These are phyloP conservation scores for Larimichthys polyactis DNA, from an alignment of 2,113 vertebrate genomes.

Conservation along the genomic window DNA sequence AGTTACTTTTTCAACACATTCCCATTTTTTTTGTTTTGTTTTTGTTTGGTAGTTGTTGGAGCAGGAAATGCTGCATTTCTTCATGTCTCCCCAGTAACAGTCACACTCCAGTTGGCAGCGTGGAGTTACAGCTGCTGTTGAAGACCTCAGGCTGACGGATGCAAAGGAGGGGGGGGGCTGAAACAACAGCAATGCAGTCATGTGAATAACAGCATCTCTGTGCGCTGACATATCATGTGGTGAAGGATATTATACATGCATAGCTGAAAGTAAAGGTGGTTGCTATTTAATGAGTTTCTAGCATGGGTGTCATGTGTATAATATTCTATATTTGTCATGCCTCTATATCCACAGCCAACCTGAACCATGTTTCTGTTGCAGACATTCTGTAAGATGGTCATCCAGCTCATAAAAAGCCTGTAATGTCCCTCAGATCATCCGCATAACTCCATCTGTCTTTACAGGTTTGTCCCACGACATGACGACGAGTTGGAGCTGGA, in stretches of 20 bases:
- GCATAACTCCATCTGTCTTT: background rate
- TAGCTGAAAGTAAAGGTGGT: background rate
- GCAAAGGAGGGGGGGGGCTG: background rate
- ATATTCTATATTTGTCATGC: background rate
- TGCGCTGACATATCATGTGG: slow-evolving; percentile 22
- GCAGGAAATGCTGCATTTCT: background rate
- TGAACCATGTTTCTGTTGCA: background rate
- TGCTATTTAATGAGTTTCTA: background rate
- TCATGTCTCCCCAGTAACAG: slow-evolving; percentile 27
- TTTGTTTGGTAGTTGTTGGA: background rate
- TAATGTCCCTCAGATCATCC: background rate
- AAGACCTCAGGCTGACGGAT: slow-evolving; percentile 31
- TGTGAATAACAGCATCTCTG: slow-evolving; percentile 24
- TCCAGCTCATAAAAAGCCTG: background rate
- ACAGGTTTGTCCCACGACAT: slow-evolving; percentile 94
- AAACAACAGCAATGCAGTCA: slow-evolving; percentile 26
- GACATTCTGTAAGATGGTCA: background rate
- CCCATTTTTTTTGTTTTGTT: background rate
- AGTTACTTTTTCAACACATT: background rate
- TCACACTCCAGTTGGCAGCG: slow-evolving; percentile 26
- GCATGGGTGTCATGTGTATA: background rate
- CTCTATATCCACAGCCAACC: background rate
- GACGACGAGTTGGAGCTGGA: slow-evolving; percentile 96
- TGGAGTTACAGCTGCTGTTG: slow-evolving; percentile 13
- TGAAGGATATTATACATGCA: background rate